Base-by-base conservation (phyloP, 2,797 vertebrate species). In the Anas bernieri region DNA sequence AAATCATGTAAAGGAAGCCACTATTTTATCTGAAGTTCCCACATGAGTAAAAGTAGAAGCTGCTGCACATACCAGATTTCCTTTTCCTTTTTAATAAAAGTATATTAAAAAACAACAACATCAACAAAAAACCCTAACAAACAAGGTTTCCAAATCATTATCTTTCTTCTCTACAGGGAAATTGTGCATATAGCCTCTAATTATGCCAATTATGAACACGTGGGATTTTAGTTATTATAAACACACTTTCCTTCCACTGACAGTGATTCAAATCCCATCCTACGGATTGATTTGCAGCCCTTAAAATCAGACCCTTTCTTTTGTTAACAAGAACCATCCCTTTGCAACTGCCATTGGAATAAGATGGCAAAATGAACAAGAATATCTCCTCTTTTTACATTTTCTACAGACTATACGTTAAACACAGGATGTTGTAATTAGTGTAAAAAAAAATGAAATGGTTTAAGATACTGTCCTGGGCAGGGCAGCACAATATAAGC, bases 61-160 rank as follows among this genome's bases (percentile, higher is more conserved):
- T 2, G 4, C 84, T 92, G 76, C 82, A 89, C 94, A 96, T 46
- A 85, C 61, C 91, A 92, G 61, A 91, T 92, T 97, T 96, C 95
- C 94, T 96, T 85, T 96, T 96, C 79, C 84, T 88, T 95, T 96
- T 96, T 93, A 96, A 93, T 96, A 87, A 58, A 91, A 93, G 72
- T 85, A 87, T 94, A 96, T 95, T 94, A 92, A 95, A 95, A 94
- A 93, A 7, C 55, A 73, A 45, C 18, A 52, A 52, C 25, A 94
- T 94, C 93, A 93, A 7, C 55, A 73, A 45, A 15, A 52, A 26
- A 13, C 59, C 54, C 86, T 64, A 95, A 92, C 88, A 94, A 96
- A 95, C 89, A 97, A 93, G 91, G 86, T 91, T 96, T 91, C 73
- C 41, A 87, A 96, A 94, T 96, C 93, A 97, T 96, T 96, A 96